Percentiles rank a stretch among this genome's conserved stretches.
Conservation (phyloP, 1,140 invertebrate genomes). For the Drosophila prosaltans region DNA sequence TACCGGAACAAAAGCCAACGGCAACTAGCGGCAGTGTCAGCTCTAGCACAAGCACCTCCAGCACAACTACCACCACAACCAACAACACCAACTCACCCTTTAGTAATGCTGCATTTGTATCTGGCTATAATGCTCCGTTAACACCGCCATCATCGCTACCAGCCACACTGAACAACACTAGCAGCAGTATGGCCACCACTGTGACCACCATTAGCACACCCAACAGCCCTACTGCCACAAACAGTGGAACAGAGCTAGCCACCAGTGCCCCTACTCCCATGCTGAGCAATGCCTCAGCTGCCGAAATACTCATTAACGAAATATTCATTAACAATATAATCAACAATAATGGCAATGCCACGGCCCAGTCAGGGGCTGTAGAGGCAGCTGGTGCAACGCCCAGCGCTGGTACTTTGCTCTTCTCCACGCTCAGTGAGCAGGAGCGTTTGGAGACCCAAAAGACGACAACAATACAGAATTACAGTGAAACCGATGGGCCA, state of each 20-base stretch:
- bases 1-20: conserved; percentile 83
- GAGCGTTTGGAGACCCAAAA: conserved; percentile 84
- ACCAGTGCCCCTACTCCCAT: conserved; percentile 35
- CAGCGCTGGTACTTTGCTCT: conserved; percentile 84
- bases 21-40: conserved; percentile 33
- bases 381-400: conserved; percentile 68
- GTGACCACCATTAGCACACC: conserved; percentile 65
- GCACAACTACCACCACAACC: conserved; percentile 36
- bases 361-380: conserved; percentile 53
- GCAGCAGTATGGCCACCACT: conserved; percentile 49
- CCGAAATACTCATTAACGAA: conserved; percentile 82
- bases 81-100: conserved; percentile 44
- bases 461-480: conserved; percentile 62
- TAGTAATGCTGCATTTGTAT: conserved; percentile 71
- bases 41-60: conserved; percentile 51
- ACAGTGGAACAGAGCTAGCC: conserved; percentile 27
- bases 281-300: conserved; percentile 72
- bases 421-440: conserved; percentile 85
- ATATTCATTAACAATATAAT: conserved; percentile 83
- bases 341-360: conserved; percentile 69
- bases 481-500: conserved; percentile 67
- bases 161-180: conserved; percentile 55
- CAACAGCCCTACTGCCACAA: conserved; percentile 48
- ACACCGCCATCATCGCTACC: conserved; percentile 67
- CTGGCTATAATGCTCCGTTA: conserved; percentile 60